A percentile compares a stretch with the other conserved stretches of the same genome.
phyloP scores from a whole-genome alignment of 2,797 vertebrate genomes.

The Anas flavirostris region DNA sequence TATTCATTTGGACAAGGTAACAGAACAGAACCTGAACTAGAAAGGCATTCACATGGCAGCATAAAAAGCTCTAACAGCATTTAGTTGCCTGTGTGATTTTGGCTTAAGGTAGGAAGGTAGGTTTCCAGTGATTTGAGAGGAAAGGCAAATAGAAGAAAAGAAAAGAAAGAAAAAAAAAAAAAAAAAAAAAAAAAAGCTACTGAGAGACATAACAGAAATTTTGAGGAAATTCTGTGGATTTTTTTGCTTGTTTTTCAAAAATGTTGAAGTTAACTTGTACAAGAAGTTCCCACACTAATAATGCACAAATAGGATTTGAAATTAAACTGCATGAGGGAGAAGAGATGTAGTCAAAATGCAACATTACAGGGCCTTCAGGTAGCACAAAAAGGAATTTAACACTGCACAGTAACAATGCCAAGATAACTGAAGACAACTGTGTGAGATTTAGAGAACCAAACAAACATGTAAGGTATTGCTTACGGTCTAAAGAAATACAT shows the following conservation, averaged over 20 bases:
- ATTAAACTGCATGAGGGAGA: not conserved
- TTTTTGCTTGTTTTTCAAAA: not conserved
- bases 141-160: not conserved
- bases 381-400: not conserved
- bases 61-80: not conserved
- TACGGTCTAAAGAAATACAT: not conserved
- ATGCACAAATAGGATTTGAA: not conserved
- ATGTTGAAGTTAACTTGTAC: not conserved
- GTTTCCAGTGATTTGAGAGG: not conserved
- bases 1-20: slow-evolving; percentile 2
- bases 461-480: not conserved
- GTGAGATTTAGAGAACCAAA: not conserved
- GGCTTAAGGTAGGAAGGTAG: not conserved
- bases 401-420: not conserved
- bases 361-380: not conserved
- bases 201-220: not conserved
- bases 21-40: not conserved
- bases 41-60: not conserved
- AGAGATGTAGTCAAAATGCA: not conserved
- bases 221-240: not conserved
- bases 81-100: not conserved
- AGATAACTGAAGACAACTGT: not conserved
- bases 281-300: not conserved
- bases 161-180: no score
- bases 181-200: not conserved